phyloP scores from a whole-genome alignment of 2,113 vertebrate genomes.

The Oncorhynchus tshawytscha region DNA sequence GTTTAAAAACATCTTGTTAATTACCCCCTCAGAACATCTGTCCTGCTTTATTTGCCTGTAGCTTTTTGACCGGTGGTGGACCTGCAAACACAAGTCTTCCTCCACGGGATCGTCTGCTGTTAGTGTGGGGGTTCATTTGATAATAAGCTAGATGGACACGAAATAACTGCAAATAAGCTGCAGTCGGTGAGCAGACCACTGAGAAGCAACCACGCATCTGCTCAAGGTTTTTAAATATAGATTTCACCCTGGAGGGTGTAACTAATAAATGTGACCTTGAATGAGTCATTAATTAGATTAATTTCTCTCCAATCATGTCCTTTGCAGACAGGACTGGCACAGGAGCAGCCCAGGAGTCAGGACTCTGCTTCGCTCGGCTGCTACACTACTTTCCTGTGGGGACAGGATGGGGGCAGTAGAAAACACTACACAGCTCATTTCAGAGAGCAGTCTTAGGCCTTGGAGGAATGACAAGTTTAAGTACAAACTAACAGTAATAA shows the following conservation, averaged over 20 bases:
- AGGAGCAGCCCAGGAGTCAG: background rate
- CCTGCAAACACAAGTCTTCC: background rate
- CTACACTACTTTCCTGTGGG: slow-evolving; percentile 1
- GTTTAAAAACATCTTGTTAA: background rate
- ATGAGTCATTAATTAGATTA: slow-evolving; percentile 23
- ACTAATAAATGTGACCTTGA: slow-evolving; percentile 18
- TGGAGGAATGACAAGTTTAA: slow-evolving; percentile 11
- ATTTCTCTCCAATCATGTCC: slow-evolving; percentile 1
- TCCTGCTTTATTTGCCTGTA: background rate
- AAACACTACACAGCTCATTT: slow-evolving; percentile 8
- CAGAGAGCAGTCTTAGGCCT: background rate
- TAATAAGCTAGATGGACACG: background rate
- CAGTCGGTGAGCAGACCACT: background rate
- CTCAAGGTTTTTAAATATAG: slow-evolving; percentile 10
- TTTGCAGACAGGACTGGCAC: background rate
- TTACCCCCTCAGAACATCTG: background rate
- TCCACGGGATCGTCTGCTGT: background rate
- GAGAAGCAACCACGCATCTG: background rate
- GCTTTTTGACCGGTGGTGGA: background rate
- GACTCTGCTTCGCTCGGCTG: background rate
- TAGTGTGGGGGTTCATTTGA: background rate
- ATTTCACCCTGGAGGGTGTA: slow-evolving; percentile 2
- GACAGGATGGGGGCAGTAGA: background rate
- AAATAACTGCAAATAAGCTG: background rate
- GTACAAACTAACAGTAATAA: slow-evolving; percentile 15